Evolutionary conservation across 2,113 vertebrate species (phyloP), one percentile per base, ranked within the genome.

Genomic region (Cromileptes altivelis): DNA sequence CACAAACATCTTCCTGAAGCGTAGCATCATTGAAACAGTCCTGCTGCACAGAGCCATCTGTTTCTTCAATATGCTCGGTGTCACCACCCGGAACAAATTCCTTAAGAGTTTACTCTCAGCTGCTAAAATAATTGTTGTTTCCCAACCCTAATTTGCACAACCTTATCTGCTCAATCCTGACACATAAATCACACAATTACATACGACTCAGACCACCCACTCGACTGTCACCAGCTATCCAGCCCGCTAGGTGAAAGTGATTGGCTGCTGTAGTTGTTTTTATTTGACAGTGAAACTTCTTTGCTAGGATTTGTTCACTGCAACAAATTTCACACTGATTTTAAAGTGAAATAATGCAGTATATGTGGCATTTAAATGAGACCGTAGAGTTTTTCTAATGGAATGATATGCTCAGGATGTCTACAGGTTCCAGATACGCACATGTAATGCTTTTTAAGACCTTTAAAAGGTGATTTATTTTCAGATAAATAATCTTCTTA

Each of bases 181-280:
- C 58, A 47, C 74, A 69, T 67, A 82, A 85, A 83, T 80, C 61
- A 81, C 18, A 71, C 33, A 67, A 53, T 70, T 67, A 67, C 47
- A 69, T 71, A 53, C 0, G 15, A 55, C 70, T 73, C 78, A 82
- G 82, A 81, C 75, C 89, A 82, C 89, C 84, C 75, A 82, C 84
- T 47, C 62, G 49, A 67, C 63, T 50, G 70, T 56, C 65, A 72
- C 9, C 13, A 4, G 33, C 62, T 11, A 57, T 4, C 25, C 14
- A 30, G 25, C 10, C 12, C 3, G 17, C 25, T 30, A 18, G 40
- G 42, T 49, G 17, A n/a, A 56, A 18, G 0, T 23, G 13, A 77
- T 27, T 57, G 4, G 40, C 40, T 47, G 52, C 11, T 30, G 11
- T 30, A 62, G 30, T 30, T 64, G 21, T 56, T 19, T 40, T 12